Evolutionary conservation across 2,797 vertebrate genomes (phyloP), one percentile per base, ranked within the genome.

Genomic region (Liparis tanakae): DNA sequence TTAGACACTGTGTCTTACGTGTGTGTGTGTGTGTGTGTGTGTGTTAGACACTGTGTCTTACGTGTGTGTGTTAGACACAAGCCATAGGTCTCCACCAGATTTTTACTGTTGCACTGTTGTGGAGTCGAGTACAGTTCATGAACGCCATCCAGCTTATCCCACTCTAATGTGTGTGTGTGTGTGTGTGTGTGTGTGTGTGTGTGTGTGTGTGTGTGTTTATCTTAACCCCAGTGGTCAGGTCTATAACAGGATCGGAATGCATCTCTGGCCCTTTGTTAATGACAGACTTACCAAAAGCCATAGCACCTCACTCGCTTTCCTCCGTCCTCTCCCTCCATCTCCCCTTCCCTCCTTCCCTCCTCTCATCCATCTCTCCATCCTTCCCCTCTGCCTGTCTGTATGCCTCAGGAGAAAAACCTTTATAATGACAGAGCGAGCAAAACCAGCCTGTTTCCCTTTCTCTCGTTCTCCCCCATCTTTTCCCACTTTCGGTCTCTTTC

Each of bases 201-300:
- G 53, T 62, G 71, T 69, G 73, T 81, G 84, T 78, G 76, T 72
- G 71, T 76, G 79, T 86, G 71, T 85, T 77, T 89, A 74, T 89
- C 79, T 81, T 82, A 80, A 90, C 85, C 87, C 85, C 84, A 87
- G 92, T 85, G 94, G 93, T 94, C 88, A 85, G 79, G 84, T 91
- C 91, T 94, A 94, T 92, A 95, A 94, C 88, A 76, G 91, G 93
- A 93, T 86, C 30, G 93, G 94, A 95, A 94, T 95, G 93, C 80
- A 70, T 90, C 88, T 90, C 91, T 58, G 82, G 88, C 88, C 91
- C 87, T 93, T 92, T 91, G 92, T 94, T 95, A 95, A 95, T 95
- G 91, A 95, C 89, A 95, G 94, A 91, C 91, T 86, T 84, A 78
- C 84, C 67, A 92, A 94, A 94, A 94, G 90, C 93, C 93, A 94